Evolutionary conservation across 2,888 invertebrate species (phyloP).

Genomic region (Quadroppia sp.): DNA sequence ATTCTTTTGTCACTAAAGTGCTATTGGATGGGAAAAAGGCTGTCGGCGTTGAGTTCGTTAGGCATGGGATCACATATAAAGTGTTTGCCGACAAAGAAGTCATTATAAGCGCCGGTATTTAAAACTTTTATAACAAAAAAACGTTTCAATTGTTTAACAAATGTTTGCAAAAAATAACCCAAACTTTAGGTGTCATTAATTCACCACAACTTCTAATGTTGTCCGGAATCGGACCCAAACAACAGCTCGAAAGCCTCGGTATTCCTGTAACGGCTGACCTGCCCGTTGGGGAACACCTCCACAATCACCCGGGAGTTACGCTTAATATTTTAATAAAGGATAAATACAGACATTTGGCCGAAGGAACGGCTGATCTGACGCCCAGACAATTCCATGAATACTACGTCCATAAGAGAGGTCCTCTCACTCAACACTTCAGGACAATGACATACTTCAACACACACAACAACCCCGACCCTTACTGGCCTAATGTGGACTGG

Average conservation of each 20-base stretch:
- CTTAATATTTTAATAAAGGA: neutral
- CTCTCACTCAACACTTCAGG: neutral
- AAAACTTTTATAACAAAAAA: neutral
- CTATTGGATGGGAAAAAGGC: neutral
- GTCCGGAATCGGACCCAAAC: neutral
- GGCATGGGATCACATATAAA: neutral
- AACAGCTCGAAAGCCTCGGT: neutral
- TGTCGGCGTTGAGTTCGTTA: neutral
- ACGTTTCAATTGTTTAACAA: neutral
- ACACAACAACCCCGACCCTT: neutral
- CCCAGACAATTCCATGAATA: neutral
- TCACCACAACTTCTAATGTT: neutral
- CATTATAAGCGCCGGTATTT: neutral
- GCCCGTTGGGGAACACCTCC: neutral
- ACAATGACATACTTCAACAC: neutral
- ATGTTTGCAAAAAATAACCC: too few species aligned
- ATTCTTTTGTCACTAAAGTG: neutral
- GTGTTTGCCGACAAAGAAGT: neutral
- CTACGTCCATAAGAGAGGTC: neutral
- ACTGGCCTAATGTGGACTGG: neutral
- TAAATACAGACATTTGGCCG: neutral
- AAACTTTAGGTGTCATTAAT: neutral
- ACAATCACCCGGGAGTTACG: neutral
- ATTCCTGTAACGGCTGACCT: neutral
- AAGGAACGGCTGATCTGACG: neutral